These are phyloP conservation scores for Epinotia bilunana DNA, from an alignment of 2,888 invertebrate species.

Conservation along the genomic window DNA sequence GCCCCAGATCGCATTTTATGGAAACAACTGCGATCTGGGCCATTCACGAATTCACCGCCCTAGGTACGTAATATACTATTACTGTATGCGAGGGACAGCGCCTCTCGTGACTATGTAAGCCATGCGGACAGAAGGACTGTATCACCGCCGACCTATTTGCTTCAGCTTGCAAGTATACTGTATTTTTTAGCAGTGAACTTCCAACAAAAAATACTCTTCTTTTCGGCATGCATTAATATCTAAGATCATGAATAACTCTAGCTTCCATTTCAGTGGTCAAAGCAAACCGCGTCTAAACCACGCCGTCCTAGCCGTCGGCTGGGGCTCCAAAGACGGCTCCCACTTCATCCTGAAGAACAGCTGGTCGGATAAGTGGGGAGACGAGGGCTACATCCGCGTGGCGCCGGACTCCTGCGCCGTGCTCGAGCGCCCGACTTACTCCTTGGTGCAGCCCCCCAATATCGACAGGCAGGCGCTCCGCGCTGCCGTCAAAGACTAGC, in stretches of 20 bases:
- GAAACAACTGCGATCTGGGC: too few species aligned
- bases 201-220: too few species aligned
- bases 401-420: conserved; percentile 28
- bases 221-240: too few species aligned
- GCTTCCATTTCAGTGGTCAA: conserved; percentile 10
- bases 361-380: conserved; percentile 40
- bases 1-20: too few species aligned
- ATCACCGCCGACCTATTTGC: too few species aligned
- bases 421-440: conserved; percentile 30
- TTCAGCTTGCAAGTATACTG: too few species aligned
- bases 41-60: too few species aligned
- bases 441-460: conserved; percentile 11
- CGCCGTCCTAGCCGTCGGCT: conserved; percentile 40
- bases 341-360: conserved; percentile 41
- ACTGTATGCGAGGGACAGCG: too few species aligned
- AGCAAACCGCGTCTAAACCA: conserved; percentile 27
- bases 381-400: conserved; percentile 34
- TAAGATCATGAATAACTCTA: neutral
- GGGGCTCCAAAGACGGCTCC: conserved; percentile 25
- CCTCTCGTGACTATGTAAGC: too few species aligned
- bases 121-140: too few species aligned
- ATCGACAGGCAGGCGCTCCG: conserved; percentile 30
- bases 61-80: too few species aligned
- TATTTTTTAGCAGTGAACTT: too few species aligned
- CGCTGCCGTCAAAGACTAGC: conserved; percentile 13